Evolutionary conservation across 2,797 vertebrate species (phyloP), one percentile per base, ranked within the genome.

Genomic region (Leptodactylus fallax): DNA sequence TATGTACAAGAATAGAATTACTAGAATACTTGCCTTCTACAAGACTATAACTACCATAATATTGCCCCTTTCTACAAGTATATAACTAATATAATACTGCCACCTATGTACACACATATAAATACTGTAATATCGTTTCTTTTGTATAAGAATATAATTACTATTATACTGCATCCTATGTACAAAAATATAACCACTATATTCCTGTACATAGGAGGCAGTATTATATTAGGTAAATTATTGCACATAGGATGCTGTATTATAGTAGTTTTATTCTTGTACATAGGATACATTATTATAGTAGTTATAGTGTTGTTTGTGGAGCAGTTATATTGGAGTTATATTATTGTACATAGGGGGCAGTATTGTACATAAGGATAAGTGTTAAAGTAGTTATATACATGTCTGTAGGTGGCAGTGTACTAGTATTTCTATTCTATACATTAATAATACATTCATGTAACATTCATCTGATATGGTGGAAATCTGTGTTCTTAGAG

Each of bases 181-280:
- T 14, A 67, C 27, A 67, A 19, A n/a, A 67, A 23, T 23, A 67
- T 27, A 25, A 11, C 21, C 14, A 23, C 27, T 67, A 67, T 67
- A 67, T 67, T 23, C 63, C 25, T 67, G 63, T 67, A 67, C 23
- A 67, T 67, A 67, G 63, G 63, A 6, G 60, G 63, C 63, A 25
- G 63, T 67, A 67, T 67, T 67, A 67, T 67, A 67, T n/a, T 67
- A 67, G 63, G 25, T 67, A 67, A 25, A 67, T 67, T 67, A n/a
- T 67, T 67, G 63, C 25, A 67, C 14, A 67, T 67, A 67, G 63
- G 63, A 17, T n/a, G 63, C 63, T 25, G 63, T 67, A 67, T 67
- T 65, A 65, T 67, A 67, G 63, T 67, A 67, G 63, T 67, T 67
- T 25, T 67, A 67, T 67, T 67, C 63, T 67, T 67, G 63, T 67